Base-by-base conservation (phyloP, 2,797 vertebrate species). In the Anas bahamensis region DNA sequence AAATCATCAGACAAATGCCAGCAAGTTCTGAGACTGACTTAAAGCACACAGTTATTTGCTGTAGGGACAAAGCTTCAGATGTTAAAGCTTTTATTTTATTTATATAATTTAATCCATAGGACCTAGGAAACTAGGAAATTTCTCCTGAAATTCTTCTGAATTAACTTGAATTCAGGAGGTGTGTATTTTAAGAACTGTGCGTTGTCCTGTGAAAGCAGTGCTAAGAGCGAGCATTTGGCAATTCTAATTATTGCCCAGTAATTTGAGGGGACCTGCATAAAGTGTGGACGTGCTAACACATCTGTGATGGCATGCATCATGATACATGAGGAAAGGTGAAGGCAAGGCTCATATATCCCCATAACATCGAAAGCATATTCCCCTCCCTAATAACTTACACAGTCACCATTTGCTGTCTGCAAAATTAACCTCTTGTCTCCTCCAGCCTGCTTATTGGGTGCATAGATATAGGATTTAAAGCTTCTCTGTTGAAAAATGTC, bases 371-470 rank as follows among this genome's bases (percentile, higher is more conserved):
- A 59, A 31, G 64, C 52, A 66, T 56, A 68, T 68, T 79, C 33
- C 41, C 44, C 52, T 93, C 50, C 57, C 53, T 82, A 52, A 81
- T 92, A 89, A 65, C 64, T 79, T 89, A 78, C 70, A 61, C 39
- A 44, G 60, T 22, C 74, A 80, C 74, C 1, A 1, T 88, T 93
- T 89, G 37, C 71, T 91, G 60, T 10, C 87, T 92, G 79, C 72
- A 86, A 59, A 95, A 94, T 95, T 79, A 90, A 91, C 92, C 64
- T 82, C 80, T 88, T 18, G 28, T 86, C 76, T 88, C 68, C 50
- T 73, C 31, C 73, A 87, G 78, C 23, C 55, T 81, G 70, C 11
- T 10, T 59, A 71, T 18, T 3, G 8, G 57, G 60, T 79, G 37
- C 71, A 71, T 52, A 61, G 42, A 64, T 41, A 48, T 4, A 60